phyloP scores from a whole-genome alignment of 2,888 invertebrate genomes.

The Leptopilina syphax region DNA sequence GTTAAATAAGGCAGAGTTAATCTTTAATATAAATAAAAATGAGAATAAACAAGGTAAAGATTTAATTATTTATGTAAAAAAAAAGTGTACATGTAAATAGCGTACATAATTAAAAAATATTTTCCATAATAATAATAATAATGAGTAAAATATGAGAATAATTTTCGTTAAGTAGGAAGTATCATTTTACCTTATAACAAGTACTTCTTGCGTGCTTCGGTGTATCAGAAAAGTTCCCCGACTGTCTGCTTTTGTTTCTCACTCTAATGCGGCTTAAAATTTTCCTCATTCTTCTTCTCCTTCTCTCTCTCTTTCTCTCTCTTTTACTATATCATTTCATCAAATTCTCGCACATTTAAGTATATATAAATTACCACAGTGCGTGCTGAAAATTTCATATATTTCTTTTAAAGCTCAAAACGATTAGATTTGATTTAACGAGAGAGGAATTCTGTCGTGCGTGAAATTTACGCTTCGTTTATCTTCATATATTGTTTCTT shows the following conservation, averaged over 20 bases:
- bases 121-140: background rate
- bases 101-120: background rate
- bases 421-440: slow-evolving; percentile 34
- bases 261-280: background rate
- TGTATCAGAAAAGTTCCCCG: background rate
- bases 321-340: slow-evolving; percentile 15
- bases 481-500: background rate
- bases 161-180: slow-evolving; percentile 10
- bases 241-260: background rate
- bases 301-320: slow-evolving; percentile 19
- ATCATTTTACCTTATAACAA: slow-evolving; percentile 26
- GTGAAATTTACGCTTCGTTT: slow-evolving; percentile 15
- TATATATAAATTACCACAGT: slow-evolving; percentile 27
- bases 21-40: background rate
- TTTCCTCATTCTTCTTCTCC: background rate
- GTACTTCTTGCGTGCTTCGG: slow-evolving; percentile 11
- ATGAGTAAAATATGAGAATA: background rate
- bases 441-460: slow-evolving; percentile 7
- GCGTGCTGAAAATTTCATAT: slow-evolving; percentile 21
- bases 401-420: background rate
- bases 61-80: background rate
- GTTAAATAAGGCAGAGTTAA: too few relatives aligned
- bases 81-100: background rate
- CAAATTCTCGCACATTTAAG: slow-evolving; percentile 32
- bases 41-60: background rate